Base-by-base conservation (phyloP, 2,113 vertebrate species). In the Lamprotornis superbus region DNA sequence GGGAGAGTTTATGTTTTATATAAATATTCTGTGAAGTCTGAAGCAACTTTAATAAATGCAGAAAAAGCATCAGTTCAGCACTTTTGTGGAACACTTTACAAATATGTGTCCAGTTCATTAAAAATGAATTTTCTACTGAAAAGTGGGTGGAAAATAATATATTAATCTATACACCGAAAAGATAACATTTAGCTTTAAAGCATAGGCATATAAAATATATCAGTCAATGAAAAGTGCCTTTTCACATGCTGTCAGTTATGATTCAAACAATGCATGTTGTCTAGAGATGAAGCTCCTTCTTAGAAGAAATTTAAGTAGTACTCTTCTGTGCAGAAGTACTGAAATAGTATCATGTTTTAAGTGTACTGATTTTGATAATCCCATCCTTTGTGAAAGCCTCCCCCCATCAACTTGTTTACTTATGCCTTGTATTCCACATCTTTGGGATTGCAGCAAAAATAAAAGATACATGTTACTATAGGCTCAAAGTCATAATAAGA, bases 361-460 rank as follows among this genome's bases (percentile, higher is more conserved):
- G 21, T 31, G 15, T 30, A 70, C 0, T 42, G 11, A 52, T 23
- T 90, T 80, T 49, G 69, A 67, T 52, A 89, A 87, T 52, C 46
- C 59, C 79, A 83, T 57, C 47, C 73, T 89, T 71, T 53, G 40
- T 0, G 0, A 91, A 89, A 78, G 24, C 56, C 40, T 87, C 42
- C 64, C 60, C 56, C 53, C 84, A 70, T 70, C 35, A 84, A 64
- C 44, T 89, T 82, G 65, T 52, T 55, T 81, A 89, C 61, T 93
- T 93, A 71, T 94, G 86, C 73, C 44, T 55, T 4, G 52, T 92
- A 92, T 55, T 94, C 88, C 88, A 74, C 18, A 1, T 60, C 81
- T 91, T 87, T 91, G 56, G 49, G 89, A 94, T 89, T 74, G 93
- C 80, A 94, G 91, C 49, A 92, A 87, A 94, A 93, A 86, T 69